Evolutionary conservation across 2,888 invertebrate genomes (phyloP), one percentile per base, ranked within the genome.

Genomic region (Osmoderma eremita): DNA sequence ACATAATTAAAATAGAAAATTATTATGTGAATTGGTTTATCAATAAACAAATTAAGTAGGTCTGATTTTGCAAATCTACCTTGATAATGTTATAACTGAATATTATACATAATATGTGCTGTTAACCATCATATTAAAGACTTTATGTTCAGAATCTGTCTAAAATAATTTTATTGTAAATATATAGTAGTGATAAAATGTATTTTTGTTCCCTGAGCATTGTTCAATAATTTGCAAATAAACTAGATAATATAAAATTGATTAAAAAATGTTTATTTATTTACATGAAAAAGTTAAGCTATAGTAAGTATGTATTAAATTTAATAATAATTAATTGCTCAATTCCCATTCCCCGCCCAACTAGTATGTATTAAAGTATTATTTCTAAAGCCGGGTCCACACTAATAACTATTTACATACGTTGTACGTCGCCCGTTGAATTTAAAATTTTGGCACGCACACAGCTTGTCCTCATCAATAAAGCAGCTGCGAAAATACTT

Each of bases 141-240:
- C 74, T 75, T 74, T 74, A 75, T 73, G 75, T 77, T 77, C 73
- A 68, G 72, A 75, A 77, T 77, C 73, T 75, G 75, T 76, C 75
- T 76, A 75, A 75, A 72, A 73, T 75, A 76, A 76, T 74, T 76
- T 74, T 76, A 76, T 76, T 77, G 77, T 77, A 77, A 76, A 77
- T 77, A 77, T 75, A 75, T 76, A 76, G 75, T 76, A 76, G 75
- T 75, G 75, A 74, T 73, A 76, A 74, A 72, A 76, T 76, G 76
- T 77, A 76, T 77, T 76, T 76, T 76, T 77, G 76, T 77, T 77
- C 73, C 76, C 76, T 75, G 76, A 71, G 72, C 72, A 71, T 74
- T 75, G 71, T 71, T 70, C 72, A 70, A 72, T 73, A 73, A 72
- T 73, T 72, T 72, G 72, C 74, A 73, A 64, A 73, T 73, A 71